phyloP scores from a whole-genome alignment of 2,797 vertebrate genomes.

The Neosilurus hyrtlii region DNA sequence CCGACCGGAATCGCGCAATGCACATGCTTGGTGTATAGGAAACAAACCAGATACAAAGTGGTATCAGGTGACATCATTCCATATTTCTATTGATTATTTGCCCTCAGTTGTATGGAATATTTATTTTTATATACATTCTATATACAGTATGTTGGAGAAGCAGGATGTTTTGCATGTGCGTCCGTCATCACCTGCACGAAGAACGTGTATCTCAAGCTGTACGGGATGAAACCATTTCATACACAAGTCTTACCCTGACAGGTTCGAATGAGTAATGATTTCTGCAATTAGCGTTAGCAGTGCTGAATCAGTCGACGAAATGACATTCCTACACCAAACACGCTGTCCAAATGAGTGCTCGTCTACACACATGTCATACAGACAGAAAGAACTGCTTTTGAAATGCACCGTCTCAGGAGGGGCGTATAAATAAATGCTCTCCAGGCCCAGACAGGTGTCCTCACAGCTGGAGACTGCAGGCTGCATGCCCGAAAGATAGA shows the following conservation, averaged over 20 bases:
- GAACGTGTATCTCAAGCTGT: background rate
- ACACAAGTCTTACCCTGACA: background rate
- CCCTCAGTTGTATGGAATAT: background rate
- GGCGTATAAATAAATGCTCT: slow-evolving; percentile 24
- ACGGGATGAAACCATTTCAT: background rate
- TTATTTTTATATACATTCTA: background rate
- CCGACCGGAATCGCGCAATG: too few species aligned
- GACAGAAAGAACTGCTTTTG: slow-evolving; percentile 23
- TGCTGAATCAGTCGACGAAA: slow-evolving; percentile 3
- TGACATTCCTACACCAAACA: slow-evolving; percentile 8
- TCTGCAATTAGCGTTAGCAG: background rate
- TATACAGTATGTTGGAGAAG: background rate
- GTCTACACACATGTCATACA: slow-evolving; percentile 36
- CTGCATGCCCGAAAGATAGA: slow-evolving; percentile 30
- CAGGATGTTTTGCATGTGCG: slow-evolving; percentile 4
- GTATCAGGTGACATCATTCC: too few species aligned
- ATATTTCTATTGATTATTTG: too few species aligned
- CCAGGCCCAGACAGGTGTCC: slow-evolving; percentile 52
- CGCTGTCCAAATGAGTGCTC: background rate
- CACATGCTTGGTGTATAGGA: too few species aligned
- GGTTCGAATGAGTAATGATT: slow-evolving; percentile 2
- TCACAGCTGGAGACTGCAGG: slow-evolving; percentile 59
- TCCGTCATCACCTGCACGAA: background rate
- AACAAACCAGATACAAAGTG: too few species aligned
- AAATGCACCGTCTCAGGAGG: slow-evolving; percentile 22